These are phyloP conservation scores for Plotosus lineatus DNA, from an alignment of 2,113 vertebrate species.

Conservation along the genomic window DNA sequence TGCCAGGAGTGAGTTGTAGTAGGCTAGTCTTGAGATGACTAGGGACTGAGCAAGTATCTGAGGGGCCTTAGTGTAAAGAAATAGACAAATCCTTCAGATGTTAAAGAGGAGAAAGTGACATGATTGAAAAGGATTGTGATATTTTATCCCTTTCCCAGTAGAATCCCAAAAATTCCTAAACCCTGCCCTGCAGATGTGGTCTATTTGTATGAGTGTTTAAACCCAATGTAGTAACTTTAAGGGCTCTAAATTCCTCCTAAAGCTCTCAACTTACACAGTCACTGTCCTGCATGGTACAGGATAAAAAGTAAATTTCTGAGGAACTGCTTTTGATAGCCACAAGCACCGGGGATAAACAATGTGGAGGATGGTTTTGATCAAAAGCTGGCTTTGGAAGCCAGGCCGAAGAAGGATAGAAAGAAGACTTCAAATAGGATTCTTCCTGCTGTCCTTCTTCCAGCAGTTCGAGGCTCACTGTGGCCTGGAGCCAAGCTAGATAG, in stretches of 20 bases:
- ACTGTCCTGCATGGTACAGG: slow-evolving; percentile 30
- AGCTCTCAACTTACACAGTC: slow-evolving; percentile 15
- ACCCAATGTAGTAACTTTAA: slow-evolving; percentile 29
- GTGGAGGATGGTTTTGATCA: slow-evolving; percentile 43
- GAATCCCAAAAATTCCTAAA: slow-evolving; percentile 16
- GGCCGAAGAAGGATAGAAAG: slow-evolving; percentile 1
- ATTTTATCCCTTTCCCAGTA: slow-evolving; percentile 24
- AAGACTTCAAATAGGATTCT: slow-evolving; percentile 30
- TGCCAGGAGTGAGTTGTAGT: no score
- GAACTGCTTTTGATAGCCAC: slow-evolving; percentile 30
- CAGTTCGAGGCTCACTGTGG: not conserved
- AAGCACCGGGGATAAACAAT: slow-evolving; percentile 12
- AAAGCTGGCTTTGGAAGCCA: not conserved
- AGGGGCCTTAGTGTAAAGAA: no score
- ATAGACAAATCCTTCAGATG: no score
- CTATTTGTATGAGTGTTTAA: slow-evolving; percentile 33
- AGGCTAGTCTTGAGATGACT: no score
- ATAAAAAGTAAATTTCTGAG: slow-evolving; percentile 33
- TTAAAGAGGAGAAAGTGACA: no score
- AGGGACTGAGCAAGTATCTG: no score
- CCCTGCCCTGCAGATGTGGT: slow-evolving; percentile 32
- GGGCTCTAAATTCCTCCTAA: slow-evolving; percentile 30
- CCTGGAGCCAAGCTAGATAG: not conserved
- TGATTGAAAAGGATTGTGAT: no score
- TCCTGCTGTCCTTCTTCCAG: slow-evolving; percentile 8